phyloP scores from a whole-genome alignment of 2,888 invertebrate genomes.

The Tenthredo mesomela region DNA sequence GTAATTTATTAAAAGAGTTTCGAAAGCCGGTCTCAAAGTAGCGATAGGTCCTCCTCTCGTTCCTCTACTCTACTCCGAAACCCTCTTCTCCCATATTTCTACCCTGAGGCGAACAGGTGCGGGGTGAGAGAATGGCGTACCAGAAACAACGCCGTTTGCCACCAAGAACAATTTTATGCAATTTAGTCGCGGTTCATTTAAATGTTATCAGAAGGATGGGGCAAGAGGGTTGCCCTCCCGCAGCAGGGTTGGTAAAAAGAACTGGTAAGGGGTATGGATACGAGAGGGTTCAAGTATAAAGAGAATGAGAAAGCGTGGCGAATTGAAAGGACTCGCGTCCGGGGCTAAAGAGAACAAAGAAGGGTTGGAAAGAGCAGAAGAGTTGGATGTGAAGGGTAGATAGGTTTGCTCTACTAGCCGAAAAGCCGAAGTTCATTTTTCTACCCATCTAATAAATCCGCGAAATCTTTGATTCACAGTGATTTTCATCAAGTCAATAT shows the following conservation, averaged over 20 bases:
- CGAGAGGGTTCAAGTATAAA: constrained; percentile 7
- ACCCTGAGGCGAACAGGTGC: constrained; percentile 10
- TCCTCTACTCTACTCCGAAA: not conserved
- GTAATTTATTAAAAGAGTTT: constrained; percentile 51
- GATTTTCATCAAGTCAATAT: not conserved
- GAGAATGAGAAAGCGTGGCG: constrained; percentile 6
- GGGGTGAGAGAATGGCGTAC: constrained; percentile 10
- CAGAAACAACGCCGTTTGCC: constrained; percentile 23
- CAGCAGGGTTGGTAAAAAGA: not conserved
- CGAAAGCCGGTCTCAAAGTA: constrained; percentile 45
- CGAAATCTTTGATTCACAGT: not conserved
- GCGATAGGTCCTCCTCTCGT: constrained; percentile 11
- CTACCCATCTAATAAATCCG: not conserved
- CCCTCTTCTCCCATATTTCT: not conserved
- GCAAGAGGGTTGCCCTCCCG: not conserved
- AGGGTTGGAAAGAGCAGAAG: not conserved
- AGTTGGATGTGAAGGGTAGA: not conserved
- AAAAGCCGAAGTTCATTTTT: constrained; percentile 4
- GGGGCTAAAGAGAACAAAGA: constrained; percentile 2
- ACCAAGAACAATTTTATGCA: constrained; percentile 44
- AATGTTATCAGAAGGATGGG: constrained; percentile 42
- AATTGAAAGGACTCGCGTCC: constrained; percentile 9
- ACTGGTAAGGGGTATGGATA: not conserved
- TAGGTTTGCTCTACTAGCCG: not conserved
- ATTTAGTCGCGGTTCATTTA: constrained; percentile 47